A percentile compares a stretch with the other conserved stretches of the same genome.
phyloP scores from a whole-genome alignment of 2,797 vertebrate species.

The Trachops cirrhosus region DNA sequence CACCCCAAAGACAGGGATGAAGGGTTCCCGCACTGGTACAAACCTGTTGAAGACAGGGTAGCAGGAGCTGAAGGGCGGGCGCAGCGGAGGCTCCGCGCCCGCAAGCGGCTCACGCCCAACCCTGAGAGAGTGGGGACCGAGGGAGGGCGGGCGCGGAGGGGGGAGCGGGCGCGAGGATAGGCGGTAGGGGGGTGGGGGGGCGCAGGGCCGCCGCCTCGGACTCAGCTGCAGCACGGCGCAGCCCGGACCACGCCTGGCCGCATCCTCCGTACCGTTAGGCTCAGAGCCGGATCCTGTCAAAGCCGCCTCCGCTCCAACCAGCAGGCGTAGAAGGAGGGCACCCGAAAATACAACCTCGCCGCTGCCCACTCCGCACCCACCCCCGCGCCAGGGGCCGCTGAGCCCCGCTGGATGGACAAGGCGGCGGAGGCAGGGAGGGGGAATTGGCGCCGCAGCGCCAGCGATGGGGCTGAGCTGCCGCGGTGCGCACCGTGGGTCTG shows the following conservation, averaged over 20 bases:
- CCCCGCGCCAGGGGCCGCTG: not conserved
- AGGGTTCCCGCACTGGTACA: constrained; percentile 23
- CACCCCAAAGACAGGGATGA: not conserved
- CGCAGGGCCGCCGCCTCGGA: not conserved
- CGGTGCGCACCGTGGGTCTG: not conserved
- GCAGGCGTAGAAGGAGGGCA: not conserved
- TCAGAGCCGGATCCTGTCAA: not conserved
- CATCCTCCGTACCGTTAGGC: constrained; percentile 74
- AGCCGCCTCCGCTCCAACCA: constrained; percentile 3
- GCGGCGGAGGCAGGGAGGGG: not conserved
- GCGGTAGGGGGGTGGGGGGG: not conserved
- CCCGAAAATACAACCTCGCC: constrained; percentile 26
- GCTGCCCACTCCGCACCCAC: constrained; percentile 2
- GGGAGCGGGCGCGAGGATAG: not conserved
- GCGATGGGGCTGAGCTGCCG: not conserved
- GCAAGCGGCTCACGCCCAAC: constrained; percentile 59
- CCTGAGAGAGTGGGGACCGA: constrained; percentile 14
- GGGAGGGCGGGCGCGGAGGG: not conserved
- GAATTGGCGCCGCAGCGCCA: not conserved
- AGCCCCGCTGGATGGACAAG: not conserved
- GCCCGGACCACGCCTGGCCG: constrained; percentile 81
- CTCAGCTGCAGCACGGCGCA: constrained; percentile 51
- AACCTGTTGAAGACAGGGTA: constrained; percentile 74
- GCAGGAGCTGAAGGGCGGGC: constrained; percentile 14
- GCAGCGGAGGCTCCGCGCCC: constrained; percentile 2